Evolutionary conservation across 2,797 vertebrate species (phyloP), one percentile per base, ranked within the genome.

Genomic region (Rhinichthys osculus): DNA sequence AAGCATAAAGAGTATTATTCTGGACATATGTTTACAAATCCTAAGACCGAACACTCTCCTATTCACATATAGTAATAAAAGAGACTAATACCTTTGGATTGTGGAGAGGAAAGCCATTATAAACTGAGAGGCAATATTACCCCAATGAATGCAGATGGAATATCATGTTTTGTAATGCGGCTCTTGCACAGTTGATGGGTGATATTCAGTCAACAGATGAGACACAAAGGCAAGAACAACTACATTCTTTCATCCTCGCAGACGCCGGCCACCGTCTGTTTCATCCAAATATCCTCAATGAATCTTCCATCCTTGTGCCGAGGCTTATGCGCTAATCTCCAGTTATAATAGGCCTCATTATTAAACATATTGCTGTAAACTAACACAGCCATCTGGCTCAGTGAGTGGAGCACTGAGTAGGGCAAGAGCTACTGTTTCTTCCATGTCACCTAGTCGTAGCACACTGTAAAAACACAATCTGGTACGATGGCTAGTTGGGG

Each of bases 331-430:
- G 30, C 70, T 85, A 77, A 85, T 85, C 66, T 84, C 64, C 59
- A 84, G 54, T 82, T 66, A 81, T 87, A 87, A 88, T 76, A 78
- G 77, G 69, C 67, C 70, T 62, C 84, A 86, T 88, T 88, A 88
- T 83, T 69, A 82, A 84, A 84, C 74, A 86, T 86, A 84, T 78
- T 84, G 81, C 78, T 35, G 21, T 77, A 76, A 88, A 87, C 69
- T 80, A 85, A 80, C 83, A 50, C 54, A 80, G 82, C 76, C 87
- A 88, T 86, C 87, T 88, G 80, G 70, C 73, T 86, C 66, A 27
- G 16, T 52, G 62, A 87, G 30, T 82, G 82, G 71, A 54, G 59
- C 71, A 66, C 42, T 57, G 66, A 59, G 35, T 79, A 83, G 66
- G 64, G 78, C 83, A 78, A 85, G 82, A 73, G 71, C 52, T 73